Conservation (phyloP, 2,797 vertebrate species). For the Lerista edwardsae region DNA sequence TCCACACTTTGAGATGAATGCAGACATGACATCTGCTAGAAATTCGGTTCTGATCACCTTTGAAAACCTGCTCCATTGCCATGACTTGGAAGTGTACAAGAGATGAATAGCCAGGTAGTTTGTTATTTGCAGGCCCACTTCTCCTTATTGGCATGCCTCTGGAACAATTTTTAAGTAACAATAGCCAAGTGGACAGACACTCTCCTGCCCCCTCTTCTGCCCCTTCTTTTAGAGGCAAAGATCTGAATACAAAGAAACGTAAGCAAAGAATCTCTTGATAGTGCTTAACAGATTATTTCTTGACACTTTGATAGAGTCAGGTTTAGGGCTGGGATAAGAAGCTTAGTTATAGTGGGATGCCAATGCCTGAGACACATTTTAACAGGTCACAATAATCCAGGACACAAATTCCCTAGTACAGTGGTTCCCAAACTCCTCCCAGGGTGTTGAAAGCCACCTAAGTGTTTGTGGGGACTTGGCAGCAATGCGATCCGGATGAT, state of each 20-base stretch:
- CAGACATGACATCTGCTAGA: background rate
- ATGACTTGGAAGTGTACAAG: background rate
- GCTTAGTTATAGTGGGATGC: too few species aligned
- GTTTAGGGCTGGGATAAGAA: too few species aligned
- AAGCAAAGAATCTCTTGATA: background rate
- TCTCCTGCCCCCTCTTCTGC: accelerated
- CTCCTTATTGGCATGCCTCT: background rate
- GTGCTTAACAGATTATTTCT: slow-evolving; percentile 15
- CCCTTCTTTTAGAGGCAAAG: accelerated
- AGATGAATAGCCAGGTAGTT: background rate
- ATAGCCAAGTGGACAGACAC: background rate
- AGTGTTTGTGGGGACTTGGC: too few species aligned
- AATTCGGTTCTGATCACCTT: background rate
- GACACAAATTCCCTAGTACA: too few species aligned
- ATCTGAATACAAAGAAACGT: background rate
- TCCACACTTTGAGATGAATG: background rate
- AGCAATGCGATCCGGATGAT: too few species aligned
- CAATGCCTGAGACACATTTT: too few species aligned
- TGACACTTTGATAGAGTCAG: slow-evolving; percentile 14
- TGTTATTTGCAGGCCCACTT: background rate
- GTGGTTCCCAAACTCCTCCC: background rate
- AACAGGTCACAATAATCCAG: too few species aligned
- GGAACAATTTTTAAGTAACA: background rate
- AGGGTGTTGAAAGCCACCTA: too few species aligned
- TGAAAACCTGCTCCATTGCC: background rate